Evolutionary conservation across 2,888 invertebrate genomes (phyloP), one percentile per base, ranked within the genome.

Genomic region (Cerceris rybyensis): DNA sequence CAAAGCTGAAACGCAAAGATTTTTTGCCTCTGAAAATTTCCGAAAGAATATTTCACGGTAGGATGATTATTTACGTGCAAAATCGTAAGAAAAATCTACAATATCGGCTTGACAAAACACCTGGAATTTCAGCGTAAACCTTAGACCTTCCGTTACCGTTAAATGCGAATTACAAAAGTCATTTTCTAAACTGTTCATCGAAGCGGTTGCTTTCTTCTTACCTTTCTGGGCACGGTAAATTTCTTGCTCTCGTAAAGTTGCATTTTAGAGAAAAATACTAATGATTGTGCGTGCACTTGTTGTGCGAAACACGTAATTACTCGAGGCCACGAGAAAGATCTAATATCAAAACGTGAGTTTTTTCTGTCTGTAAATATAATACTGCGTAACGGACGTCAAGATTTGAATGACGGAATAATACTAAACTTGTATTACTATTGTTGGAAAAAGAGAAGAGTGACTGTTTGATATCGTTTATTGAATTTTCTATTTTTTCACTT

Each of bases 111-210:
- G 46, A 46, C 54, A 41, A 70, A 49, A 69, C 57, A 46, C 16
- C 69, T 17, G 57, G 58, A 75, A 84, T 70, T 68, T 57, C 67
- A 72, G 57, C 69, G 75, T 68, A 78, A 78, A 79, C 75, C 81
- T 75, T 59, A 66, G 71, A 83, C 63, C 64, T 78, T 66, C 61
- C 75, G 70, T 61, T 72, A 63, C 60, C 76, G 72, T 75, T 85
- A 86, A 84, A 80, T 79, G 78, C 75, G 75, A 72, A 70, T 61
- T 70, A 75, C 67, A 78, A 86, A 88, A 88, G 85, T 74, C 74
- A 87, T 88, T 88, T 69, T 65, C 59, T 68, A 55, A 79, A 70
- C 81, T 87, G 82, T 86, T 86, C 83, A 85, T 88, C 87, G 88
- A 87, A 88, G 80, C 72, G 59, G 71, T 64, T 55, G 57, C 49